These are phyloP conservation scores for Chelonoidis abingdonii DNA, from an alignment of 2,113 vertebrate genomes.

Conservation along the genomic window DNA sequence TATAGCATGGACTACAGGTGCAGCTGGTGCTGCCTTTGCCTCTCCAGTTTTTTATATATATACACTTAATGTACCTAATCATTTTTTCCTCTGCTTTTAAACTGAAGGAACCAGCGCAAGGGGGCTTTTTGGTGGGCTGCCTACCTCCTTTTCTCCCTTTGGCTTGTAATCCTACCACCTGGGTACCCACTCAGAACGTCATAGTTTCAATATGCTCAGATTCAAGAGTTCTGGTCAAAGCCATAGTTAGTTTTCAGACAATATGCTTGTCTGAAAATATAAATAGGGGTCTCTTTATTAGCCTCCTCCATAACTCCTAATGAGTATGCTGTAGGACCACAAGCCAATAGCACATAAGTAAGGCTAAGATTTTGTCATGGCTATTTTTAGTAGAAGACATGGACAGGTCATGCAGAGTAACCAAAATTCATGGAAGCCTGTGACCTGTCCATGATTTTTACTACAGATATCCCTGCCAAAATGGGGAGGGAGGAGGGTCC, in stretches of 20 bases:
- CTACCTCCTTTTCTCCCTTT: too few relatives aligned
- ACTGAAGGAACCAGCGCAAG: too few relatives aligned
- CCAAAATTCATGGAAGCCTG: too few relatives aligned
- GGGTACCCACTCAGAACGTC: conserved; percentile 3
- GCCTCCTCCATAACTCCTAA: conserved; percentile 5
- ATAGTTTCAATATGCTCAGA: background rate
- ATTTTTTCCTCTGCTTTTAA: background rate
- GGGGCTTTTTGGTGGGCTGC: too few relatives aligned
- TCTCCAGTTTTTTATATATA: background rate
- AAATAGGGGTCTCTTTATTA: background rate
- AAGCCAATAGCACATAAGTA: background rate
- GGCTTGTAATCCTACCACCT: background rate
- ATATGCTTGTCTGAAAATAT: background rate
- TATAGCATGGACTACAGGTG: background rate
- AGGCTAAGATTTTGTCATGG: too few relatives aligned
- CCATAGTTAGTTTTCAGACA: conserved; percentile 32
- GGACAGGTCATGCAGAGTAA: too few relatives aligned
- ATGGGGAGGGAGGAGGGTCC: too few relatives aligned
- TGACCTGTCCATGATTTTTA: too few relatives aligned
- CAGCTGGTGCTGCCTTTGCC: background rate
- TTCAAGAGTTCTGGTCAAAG: background rate
- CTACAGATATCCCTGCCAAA: too few relatives aligned
- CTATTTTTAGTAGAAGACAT: too few relatives aligned
- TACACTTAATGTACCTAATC: background rate
- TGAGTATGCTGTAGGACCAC: background rate